These are phyloP conservation scores for Agrypnus murinus DNA, from an alignment of 2,888 invertebrate genomes.

Conservation along the genomic window DNA sequence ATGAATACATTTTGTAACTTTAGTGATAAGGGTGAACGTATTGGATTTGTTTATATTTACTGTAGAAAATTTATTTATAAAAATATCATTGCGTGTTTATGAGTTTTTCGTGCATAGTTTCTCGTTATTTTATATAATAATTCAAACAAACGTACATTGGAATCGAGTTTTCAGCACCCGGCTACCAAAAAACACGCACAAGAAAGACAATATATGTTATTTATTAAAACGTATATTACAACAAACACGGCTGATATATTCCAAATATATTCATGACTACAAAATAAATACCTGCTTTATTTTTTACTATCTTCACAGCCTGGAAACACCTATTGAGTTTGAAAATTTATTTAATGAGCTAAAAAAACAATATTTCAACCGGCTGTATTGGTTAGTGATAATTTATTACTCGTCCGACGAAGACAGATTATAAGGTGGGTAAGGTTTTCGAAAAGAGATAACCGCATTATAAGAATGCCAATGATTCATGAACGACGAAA, in stretches of 20 bases:
- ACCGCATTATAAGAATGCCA: slow-evolving; percentile 65
- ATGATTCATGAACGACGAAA: slow-evolving; percentile 71
- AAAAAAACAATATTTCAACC: slow-evolving; percentile 70
- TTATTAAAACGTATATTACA: slow-evolving; percentile 67
- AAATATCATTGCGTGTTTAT: slow-evolving; percentile 23
- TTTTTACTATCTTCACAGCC: slow-evolving; percentile 65
- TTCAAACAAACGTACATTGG: slow-evolving; percentile 17
- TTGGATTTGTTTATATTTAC: no score
- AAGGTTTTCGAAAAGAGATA: slow-evolving; percentile 54
- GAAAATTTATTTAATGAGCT: slow-evolving; percentile 71
- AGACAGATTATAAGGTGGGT: slow-evolving; percentile 52
- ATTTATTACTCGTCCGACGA: slow-evolving; percentile 63
- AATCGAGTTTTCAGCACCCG: slow-evolving; percentile 36
- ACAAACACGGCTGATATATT: slow-evolving; percentile 67
- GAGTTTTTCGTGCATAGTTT: slow-evolving; percentile 17
- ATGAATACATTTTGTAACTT: no score
- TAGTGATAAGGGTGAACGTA: no score
- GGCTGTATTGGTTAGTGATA: slow-evolving; percentile 68
- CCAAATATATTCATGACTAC: slow-evolving; percentile 67
- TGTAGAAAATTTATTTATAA: no score
- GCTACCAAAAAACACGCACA: slow-evolving; percentile 39
- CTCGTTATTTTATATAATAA: slow-evolving; percentile 23
- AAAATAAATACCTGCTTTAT: slow-evolving; percentile 66
- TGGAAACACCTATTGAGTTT: slow-evolving; percentile 69
- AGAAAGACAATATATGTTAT: slow-evolving; percentile 56